phyloP scores from a whole-genome alignment of 2,888 invertebrate species.

The Lasioglossum lativentre region DNA sequence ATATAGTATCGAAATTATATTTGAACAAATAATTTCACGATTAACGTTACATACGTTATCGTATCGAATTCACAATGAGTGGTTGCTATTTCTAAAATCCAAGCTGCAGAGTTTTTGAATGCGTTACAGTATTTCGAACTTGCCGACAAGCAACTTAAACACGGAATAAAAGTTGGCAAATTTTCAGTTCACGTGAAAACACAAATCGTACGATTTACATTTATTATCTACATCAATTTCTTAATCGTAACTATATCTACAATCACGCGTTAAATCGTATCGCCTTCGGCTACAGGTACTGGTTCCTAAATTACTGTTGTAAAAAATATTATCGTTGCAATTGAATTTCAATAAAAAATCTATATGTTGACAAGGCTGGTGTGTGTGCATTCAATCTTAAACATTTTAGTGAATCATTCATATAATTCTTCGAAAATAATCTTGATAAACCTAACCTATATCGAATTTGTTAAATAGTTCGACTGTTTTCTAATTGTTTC shows the following conservation, averaged over 20 bases:
- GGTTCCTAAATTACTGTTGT: neutral
- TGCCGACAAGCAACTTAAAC: conserved; percentile 1
- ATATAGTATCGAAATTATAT: neutral
- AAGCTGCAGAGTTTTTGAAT: conserved; percentile 21
- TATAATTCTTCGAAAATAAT: neutral
- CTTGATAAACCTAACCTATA: conserved; percentile 16
- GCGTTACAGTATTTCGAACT: neutral
- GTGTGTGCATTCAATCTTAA: neutral
- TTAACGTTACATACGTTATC: neutral
- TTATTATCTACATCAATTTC: neutral
- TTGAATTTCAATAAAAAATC: neutral
- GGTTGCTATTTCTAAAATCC: neutral
- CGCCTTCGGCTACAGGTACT: conserved; percentile 15
- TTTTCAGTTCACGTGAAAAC: conserved; percentile 12
- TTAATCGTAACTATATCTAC: neutral
- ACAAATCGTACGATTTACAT: neutral
- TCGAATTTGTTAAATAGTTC: neutral
- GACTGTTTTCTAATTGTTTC: neutral
- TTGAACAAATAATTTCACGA: neutral
- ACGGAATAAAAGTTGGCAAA: neutral
- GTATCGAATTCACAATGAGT: neutral
- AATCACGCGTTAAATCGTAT: neutral
- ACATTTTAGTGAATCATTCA: neutral
- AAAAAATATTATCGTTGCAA: neutral
- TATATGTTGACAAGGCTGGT: neutral